phyloP scores from a whole-genome alignment of 2,113 vertebrate genomes.

The Carettochelys insculpta region DNA sequence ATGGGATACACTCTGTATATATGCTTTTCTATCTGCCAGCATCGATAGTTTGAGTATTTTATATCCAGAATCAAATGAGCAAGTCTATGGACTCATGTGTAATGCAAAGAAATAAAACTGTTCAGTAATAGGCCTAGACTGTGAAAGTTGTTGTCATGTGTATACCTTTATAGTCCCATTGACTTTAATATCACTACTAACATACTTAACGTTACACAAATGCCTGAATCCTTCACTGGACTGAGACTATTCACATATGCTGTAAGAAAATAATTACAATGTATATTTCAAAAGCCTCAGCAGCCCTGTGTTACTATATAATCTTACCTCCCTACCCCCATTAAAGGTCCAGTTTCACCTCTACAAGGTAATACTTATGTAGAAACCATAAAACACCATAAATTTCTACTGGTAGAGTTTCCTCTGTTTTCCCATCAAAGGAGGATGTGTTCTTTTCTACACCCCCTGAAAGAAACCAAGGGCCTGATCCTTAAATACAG shows the following conservation, averaged over 20 bases:
- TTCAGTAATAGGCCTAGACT: not conserved
- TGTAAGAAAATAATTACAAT: not conserved
- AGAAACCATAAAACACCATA: not conserved
- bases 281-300: not conserved
- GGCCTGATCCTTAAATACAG: not conserved
- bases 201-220: conserved; percentile 48
- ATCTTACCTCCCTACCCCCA: not conserved
- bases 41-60: not conserved
- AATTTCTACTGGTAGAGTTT: not conserved
- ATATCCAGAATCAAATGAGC: fast-evolving
- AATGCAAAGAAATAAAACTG: not conserved
- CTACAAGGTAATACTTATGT: not conserved
- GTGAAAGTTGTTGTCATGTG: not conserved
- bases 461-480: not conserved
- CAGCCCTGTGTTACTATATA: not conserved
- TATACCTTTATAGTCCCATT: conserved; percentile 1
- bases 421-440: not conserved
- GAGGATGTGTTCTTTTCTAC: not conserved
- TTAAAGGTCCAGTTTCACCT: not conserved
- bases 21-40: not conserved
- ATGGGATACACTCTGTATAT: not conserved
- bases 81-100: not conserved
- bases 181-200: conserved; percentile 32
- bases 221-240: conserved; percentile 61
- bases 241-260: not conserved